Evolutionary conservation across 1,140 invertebrate species (phyloP).

Genomic region (Sweltsa coloradensis): DNA sequence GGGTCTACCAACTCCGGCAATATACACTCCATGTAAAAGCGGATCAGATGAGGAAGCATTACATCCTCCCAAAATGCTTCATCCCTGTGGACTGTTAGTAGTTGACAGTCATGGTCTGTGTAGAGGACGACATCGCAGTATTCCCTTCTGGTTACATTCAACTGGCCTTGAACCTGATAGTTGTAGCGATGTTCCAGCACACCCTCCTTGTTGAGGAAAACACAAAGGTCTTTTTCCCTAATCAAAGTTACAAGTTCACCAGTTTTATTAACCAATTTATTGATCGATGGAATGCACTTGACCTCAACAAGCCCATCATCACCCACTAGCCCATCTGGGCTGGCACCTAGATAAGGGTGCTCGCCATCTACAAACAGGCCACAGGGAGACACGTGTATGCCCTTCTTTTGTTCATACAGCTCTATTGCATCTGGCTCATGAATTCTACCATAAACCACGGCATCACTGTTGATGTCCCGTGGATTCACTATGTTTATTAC

Average conservation of each 20-base stretch:
- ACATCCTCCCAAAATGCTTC: too few species aligned
- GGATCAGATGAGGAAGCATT: too few species aligned
- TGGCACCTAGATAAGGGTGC: slow-evolving; percentile 15
- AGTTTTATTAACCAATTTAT: background rate
- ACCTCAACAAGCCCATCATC: slow-evolving; percentile 18
- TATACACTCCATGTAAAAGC: too few species aligned
- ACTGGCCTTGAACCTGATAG: slow-evolving; percentile 13
- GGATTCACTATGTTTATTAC: background rate
- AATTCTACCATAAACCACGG: background rate
- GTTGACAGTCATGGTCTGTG: slow-evolving; percentile 4
- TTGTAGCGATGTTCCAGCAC: slow-evolving; percentile 13
- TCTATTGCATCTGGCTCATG: background rate
- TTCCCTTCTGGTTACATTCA: slow-evolving; percentile 9
- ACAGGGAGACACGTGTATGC: background rate
- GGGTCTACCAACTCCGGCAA: too few species aligned
- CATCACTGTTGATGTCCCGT: background rate
- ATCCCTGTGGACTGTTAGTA: too few species aligned
- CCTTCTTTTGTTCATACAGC: background rate
- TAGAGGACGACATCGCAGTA: slow-evolving; percentile 14
- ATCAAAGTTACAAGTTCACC: background rate
- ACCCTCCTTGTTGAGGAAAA: background rate
- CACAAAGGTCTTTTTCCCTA: background rate
- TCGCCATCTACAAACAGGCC: slow-evolving; percentile 8
- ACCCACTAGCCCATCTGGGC: slow-evolving; percentile 19
- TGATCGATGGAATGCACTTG: slow-evolving; percentile 7